A percentile compares a stretch with the other conserved stretches of the same genome.
Conservation (phyloP, 2,888 invertebrate genomes). For the Geophilus truncorum region DNA sequence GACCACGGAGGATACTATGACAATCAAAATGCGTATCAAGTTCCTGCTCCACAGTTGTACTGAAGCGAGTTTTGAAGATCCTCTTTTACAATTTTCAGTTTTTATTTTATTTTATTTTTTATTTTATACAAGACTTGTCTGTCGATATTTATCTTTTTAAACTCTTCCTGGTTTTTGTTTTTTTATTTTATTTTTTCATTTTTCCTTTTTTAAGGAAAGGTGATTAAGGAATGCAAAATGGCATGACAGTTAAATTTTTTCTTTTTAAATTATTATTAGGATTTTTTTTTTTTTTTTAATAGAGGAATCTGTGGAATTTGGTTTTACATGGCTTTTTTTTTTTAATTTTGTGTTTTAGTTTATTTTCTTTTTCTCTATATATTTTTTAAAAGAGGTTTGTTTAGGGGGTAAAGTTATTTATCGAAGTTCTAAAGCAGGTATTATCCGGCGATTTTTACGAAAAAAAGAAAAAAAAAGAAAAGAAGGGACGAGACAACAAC, state of each 20-base stretch:
- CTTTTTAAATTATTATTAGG: background rate
- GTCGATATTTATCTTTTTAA: too few relatives aligned
- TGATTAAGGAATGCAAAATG: background rate
- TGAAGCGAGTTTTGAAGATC: background rate
- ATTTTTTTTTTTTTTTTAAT: background rate
- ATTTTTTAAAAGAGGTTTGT: background rate
- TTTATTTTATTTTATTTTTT: background rate
- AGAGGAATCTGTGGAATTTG: background rate
- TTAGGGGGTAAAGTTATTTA: background rate
- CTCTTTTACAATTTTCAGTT: background rate
- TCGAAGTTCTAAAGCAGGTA: too few relatives aligned
- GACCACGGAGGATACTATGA: constrained; percentile 14
- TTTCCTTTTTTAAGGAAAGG: background rate
- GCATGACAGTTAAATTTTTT: background rate
- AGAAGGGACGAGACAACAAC: background rate
- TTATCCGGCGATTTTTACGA: too few relatives aligned
- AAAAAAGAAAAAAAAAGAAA: background rate
- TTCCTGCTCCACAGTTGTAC: constrained; percentile 10
- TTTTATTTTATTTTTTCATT: too few relatives aligned
- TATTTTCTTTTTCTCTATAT: background rate
- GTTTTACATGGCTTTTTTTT: too few relatives aligned
- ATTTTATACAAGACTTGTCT: too few relatives aligned
- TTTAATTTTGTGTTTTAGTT: too few relatives aligned
- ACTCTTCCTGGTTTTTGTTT: too few relatives aligned
- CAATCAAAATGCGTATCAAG: background rate